Evolutionary conservation across 2,113 vertebrate genomes (phyloP).

Genomic region (Triplophysa rosa): DNA sequence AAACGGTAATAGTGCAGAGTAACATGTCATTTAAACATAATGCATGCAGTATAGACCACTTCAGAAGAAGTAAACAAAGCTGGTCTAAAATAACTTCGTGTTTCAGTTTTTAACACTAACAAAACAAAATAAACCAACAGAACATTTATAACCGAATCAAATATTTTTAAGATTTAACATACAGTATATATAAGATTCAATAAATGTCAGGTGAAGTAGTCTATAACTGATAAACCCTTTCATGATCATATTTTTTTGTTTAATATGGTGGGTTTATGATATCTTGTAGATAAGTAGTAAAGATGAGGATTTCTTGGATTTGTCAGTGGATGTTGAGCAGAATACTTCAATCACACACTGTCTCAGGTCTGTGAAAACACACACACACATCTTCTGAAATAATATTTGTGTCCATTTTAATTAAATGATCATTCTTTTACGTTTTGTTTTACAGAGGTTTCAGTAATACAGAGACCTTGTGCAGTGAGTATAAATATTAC

Average conservation of each 20-base stretch:
- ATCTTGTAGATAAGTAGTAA: constrained; percentile 93
- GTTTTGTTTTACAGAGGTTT: constrained; percentile 86
- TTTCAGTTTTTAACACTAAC: too few species aligned
- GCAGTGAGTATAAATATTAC: constrained; percentile 98
- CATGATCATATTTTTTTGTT: background rate
- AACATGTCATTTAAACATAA: too few species aligned
- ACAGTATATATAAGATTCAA: too few species aligned
- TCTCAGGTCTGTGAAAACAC: constrained; percentile 80
- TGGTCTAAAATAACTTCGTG: too few species aligned
- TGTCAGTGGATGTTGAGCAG: constrained; percentile 98
- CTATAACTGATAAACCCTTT: background rate
- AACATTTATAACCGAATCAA: too few species aligned
- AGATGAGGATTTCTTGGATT: constrained; percentile 98
- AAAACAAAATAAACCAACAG: too few species aligned
- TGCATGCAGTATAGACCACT: too few species aligned
- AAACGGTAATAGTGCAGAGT: constrained; percentile 80
- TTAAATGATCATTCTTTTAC: background rate
- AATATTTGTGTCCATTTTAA: background rate
- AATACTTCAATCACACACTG: constrained; percentile 98
- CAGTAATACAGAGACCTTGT: constrained; percentile 97
- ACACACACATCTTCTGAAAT: background rate
- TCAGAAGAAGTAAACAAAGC: too few species aligned
- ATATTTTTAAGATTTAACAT: too few species aligned
- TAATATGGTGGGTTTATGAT: constrained; percentile 1
- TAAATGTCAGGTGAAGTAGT: too few species aligned